These are phyloP conservation scores for Myiozetetes cayanensis DNA, from an alignment of 2,113 vertebrate species.

Conservation along the genomic window DNA sequence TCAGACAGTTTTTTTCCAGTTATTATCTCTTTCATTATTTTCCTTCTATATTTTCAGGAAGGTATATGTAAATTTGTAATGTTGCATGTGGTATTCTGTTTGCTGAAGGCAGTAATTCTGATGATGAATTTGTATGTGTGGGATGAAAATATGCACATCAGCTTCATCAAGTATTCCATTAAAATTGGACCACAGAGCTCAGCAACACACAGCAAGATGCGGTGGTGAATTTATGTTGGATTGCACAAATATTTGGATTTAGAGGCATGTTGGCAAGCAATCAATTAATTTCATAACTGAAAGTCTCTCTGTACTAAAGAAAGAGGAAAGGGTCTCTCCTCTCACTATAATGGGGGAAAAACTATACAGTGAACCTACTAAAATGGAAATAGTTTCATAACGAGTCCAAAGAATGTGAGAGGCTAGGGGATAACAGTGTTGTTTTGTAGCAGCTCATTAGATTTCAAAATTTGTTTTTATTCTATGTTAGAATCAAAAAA, in stretches of 20 bases:
- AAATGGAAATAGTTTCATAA: background rate
- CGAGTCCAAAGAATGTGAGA: background rate
- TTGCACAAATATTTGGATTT: constrained; percentile 25
- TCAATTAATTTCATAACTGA: constrained; percentile 2
- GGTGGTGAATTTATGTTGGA: background rate
- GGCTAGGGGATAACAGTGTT: background rate
- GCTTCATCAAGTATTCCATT: constrained; percentile 34
- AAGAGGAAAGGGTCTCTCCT: background rate
- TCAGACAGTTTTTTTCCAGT: background rate
- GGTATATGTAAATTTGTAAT: constrained; percentile 3
- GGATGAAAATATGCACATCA: constrained; percentile 29
- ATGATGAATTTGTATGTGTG: constrained; percentile 21
- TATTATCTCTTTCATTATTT: background rate
- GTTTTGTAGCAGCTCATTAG: background rate
- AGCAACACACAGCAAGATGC: background rate
- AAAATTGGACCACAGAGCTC: constrained; percentile 5
- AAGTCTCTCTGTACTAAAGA: background rate
- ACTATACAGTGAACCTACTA: background rate
- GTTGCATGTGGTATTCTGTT: background rate
- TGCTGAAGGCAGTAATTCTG: constrained; percentile 33
- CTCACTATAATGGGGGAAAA: background rate
- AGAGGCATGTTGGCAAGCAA: background rate
- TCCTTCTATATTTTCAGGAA: background rate
- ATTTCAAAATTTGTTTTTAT: background rate
- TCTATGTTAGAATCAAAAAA: background rate